Percentiles rank a stretch among this genome's conserved stretches.
These are phyloP conservation scores for Thaumatotibia leucotreta DNA, from an alignment of 1,140 invertebrate genomes.

Conservation along the genomic window DNA sequence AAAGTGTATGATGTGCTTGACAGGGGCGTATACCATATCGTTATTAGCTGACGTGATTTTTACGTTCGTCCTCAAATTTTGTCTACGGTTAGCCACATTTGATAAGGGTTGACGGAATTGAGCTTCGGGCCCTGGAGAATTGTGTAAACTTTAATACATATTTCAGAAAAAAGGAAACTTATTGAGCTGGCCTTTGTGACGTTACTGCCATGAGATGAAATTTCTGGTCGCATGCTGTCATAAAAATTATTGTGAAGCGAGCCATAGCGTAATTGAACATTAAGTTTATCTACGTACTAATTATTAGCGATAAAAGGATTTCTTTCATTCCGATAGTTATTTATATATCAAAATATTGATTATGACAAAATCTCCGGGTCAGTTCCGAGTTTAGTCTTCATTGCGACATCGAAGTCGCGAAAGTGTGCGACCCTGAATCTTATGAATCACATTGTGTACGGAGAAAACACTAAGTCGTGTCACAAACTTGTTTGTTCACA, in stretches of 20 bases:
- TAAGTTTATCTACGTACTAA: too few relatives aligned
- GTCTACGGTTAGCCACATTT: too few relatives aligned
- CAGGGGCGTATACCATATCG: not conserved
- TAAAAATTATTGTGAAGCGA: not conserved
- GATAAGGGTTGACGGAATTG: too few relatives aligned
- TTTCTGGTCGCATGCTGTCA: not conserved
- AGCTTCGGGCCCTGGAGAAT: too few relatives aligned
- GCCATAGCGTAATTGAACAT: too few relatives aligned
- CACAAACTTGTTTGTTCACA: not conserved
- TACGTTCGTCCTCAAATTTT: too few relatives aligned
- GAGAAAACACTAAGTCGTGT: not conserved
- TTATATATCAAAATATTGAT: not conserved
- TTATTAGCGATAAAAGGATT: not conserved
- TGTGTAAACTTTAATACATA: too few relatives aligned
- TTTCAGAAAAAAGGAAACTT: too few relatives aligned
- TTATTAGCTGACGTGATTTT: not conserved
- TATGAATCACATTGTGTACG: conserved; percentile 1
- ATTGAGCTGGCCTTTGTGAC: too few relatives aligned
- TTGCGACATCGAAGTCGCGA: not conserved
- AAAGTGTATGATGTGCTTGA: not conserved
- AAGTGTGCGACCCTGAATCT: not conserved
- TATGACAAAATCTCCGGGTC: not conserved
- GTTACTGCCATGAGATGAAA: not conserved
- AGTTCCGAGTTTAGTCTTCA: not conserved
- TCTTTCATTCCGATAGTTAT: too few relatives aligned